Conservation (phyloP, 2,888 invertebrate species). For the Beris chalybata region DNA sequence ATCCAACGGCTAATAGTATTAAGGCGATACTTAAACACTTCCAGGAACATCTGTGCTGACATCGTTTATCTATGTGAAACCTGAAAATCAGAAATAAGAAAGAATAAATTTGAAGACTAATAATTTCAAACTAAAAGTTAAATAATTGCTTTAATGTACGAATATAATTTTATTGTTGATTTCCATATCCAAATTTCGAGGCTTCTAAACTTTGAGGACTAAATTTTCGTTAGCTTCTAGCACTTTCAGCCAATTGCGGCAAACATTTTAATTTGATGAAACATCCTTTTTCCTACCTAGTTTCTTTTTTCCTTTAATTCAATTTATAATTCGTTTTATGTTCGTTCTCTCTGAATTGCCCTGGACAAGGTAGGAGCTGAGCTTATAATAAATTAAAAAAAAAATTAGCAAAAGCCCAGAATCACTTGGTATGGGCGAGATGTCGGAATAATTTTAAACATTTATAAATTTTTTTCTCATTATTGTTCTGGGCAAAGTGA, state of each 20-base stretch:
- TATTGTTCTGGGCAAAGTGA: conserved; percentile 22
- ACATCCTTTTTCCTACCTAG: conserved; percentile 16
- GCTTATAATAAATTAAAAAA: conserved; percentile 21
- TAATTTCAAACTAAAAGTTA: too few relatives aligned
- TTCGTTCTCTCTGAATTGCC: not conserved
- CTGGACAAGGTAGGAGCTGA: not conserved
- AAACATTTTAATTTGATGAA: conserved; percentile 27
- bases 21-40: conserved; percentile 93
- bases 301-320: conserved; percentile 17
- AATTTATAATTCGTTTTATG: conserved; percentile 29
- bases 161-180: too few relatives aligned
- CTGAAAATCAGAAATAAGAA: conserved; percentile 45
- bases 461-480: conserved; percentile 12
- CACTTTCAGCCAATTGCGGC: conserved; percentile 17
- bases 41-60: conserved; percentile 94
- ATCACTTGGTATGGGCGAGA: conserved; percentile 4
- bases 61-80: conserved; percentile 92
- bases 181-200: too few relatives aligned
- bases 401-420: conserved; percentile 21
- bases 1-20: conserved; percentile 85
- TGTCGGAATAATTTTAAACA: conserved; percentile 10
- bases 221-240: too few relatives aligned
- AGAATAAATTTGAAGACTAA: conserved; percentile 13
- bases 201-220: too few relatives aligned
- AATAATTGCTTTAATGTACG: too few relatives aligned